These are phyloP conservation scores for Toxostoma redivivum DNA, from an alignment of 2,113 vertebrate genomes.

Conservation along the genomic window DNA sequence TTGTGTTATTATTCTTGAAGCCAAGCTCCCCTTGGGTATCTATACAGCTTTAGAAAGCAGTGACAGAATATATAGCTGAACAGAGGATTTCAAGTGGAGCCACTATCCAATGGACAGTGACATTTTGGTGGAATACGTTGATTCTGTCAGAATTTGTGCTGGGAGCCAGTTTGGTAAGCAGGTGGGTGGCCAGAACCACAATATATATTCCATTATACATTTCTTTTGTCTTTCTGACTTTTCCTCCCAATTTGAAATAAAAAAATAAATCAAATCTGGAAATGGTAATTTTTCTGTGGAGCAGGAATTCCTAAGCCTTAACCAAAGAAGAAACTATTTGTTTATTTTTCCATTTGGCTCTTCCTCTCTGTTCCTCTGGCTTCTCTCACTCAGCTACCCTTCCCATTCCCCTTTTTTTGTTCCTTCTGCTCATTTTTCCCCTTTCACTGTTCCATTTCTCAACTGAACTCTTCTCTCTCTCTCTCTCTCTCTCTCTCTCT, in stretches of 20 bases:
- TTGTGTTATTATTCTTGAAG: not conserved
- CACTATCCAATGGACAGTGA: not conserved
- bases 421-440: not conserved
- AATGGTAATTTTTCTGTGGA: conserved; percentile 11
- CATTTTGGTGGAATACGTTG: conserved; percentile 3
- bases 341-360: conserved; percentile 44
- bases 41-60: not conserved
- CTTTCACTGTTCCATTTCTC: not conserved
- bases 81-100: not conserved
- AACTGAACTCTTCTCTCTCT: not conserved
- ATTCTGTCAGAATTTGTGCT: not conserved
- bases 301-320: conserved; percentile 17
- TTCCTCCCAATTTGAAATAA: conserved; percentile 16
- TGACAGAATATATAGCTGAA: not conserved
- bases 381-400: not conserved
- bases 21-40: not conserved
- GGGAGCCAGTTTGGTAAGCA: not conserved
- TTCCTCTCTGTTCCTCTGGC: conserved; percentile 15
- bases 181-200: conserved; percentile 25
- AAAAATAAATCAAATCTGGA: conserved; percentile 26
- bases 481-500: not conserved
- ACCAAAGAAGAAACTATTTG: conserved; percentile 37
- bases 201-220: not conserved
- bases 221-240: not conserved
- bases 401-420: not conserved